Conservation (phyloP, 2,888 invertebrate genomes). For the Heliconius sara region DNA sequence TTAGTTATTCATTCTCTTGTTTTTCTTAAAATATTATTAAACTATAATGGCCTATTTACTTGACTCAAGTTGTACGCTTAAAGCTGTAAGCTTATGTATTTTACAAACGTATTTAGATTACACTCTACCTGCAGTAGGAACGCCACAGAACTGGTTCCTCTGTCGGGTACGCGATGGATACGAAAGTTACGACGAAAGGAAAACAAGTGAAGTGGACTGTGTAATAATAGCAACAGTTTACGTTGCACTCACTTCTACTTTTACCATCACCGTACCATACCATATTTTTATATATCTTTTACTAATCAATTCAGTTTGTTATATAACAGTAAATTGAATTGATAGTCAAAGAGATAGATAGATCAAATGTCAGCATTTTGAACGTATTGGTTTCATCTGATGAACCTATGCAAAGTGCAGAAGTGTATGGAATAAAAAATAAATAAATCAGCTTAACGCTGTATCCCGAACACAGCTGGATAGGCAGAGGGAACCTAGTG, state of each 20-base stretch:
- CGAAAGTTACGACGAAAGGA: slow-evolving; percentile 46
- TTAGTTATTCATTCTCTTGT: not conserved
- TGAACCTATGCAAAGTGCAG: not conserved
- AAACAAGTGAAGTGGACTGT: slow-evolving; percentile 41
- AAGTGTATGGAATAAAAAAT: not conserved
- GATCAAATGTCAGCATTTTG: not conserved
- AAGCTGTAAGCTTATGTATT: not conserved
- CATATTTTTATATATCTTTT: not conserved
- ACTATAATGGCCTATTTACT: not conserved
- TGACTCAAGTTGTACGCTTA: not conserved
- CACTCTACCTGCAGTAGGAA: slow-evolving; percentile 29
- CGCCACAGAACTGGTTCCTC: slow-evolving; percentile 44
- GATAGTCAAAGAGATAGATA: not conserved
- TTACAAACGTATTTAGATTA: not conserved
- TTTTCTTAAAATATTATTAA: not conserved
- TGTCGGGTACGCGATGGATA: slow-evolving; percentile 41
- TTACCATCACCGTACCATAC: not conserved
- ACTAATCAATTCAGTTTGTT: not conserved
- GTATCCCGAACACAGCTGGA: no score
- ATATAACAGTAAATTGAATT: not conserved
- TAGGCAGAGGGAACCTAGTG: no score
- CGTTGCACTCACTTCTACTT: slow-evolving; percentile 22
- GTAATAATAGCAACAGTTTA: slow-evolving; percentile 40
- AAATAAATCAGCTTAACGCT: no score
- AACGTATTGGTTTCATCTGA: not conserved